Conservation (phyloP, 2,888 invertebrate species). For the Mechanitis messenoides region DNA sequence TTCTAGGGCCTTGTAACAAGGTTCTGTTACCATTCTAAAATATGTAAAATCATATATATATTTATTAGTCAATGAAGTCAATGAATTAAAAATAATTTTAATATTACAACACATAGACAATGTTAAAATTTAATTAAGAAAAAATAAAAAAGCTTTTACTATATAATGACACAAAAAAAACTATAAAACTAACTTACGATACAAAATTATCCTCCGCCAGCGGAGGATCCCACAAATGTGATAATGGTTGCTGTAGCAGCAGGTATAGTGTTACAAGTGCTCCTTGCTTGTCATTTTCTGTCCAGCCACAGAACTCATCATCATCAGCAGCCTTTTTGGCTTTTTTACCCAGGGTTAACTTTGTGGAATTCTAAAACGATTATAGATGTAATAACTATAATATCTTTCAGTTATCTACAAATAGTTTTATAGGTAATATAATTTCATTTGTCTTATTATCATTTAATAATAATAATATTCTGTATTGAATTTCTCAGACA, state of each 20-base stretch:
- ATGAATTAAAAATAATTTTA: not conserved
- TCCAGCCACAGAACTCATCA: conserved; percentile 77
- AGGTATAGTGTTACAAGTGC: conserved; percentile 81
- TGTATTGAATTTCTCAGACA: not conserved
- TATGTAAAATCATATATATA: not conserved
- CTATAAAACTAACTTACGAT: conserved; percentile 73
- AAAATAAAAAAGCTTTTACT: too few relatives aligned
- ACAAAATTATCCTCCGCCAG: conserved; percentile 89
- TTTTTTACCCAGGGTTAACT: conserved; percentile 65
- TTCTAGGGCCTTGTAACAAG: conserved; percentile 84
- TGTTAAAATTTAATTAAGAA: too few relatives aligned
- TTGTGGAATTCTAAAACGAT: conserved; percentile 61
- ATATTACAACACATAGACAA: not conserved
- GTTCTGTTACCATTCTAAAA: conserved; percentile 80
- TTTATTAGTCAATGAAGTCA: too few relatives aligned
- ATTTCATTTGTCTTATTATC: not conserved
- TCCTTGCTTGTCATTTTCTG: conserved; percentile 81
- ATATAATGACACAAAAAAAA: not conserved
- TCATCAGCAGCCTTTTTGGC: conserved; percentile 62
- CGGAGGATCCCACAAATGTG: conserved; percentile 88
- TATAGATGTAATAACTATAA: too few relatives aligned
- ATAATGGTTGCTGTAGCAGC: conserved; percentile 81
- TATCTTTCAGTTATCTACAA: too few relatives aligned
- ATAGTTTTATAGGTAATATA: too few relatives aligned
- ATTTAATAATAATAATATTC: not conserved